Evolutionary conservation across 2,888 invertebrate species (phyloP).

Genomic region (Deladenus siricidicola): DNA sequence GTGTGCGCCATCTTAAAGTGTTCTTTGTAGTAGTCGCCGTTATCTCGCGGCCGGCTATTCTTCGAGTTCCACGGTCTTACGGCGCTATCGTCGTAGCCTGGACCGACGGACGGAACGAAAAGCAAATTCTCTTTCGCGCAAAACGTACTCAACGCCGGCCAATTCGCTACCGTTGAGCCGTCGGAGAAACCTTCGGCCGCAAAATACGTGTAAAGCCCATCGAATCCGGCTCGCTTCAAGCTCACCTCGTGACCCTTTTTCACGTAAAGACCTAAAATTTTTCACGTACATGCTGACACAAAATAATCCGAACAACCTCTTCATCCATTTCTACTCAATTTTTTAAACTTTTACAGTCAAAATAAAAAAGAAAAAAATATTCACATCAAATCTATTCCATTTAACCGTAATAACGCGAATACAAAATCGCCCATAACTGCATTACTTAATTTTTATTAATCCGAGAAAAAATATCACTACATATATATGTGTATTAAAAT

Average conservation of each 20-base stretch:
- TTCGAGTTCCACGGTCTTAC: constrained; percentile 62
- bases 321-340: too few relatives aligned
- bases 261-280: constrained; percentile 61
- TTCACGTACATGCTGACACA: too few relatives aligned
- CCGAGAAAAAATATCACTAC: background rate
- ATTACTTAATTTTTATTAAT: too few relatives aligned
- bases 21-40: constrained; percentile 63
- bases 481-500: too few relatives aligned
- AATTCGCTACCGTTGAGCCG: constrained; percentile 59
- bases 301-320: too few relatives aligned
- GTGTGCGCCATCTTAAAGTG: constrained; percentile 34
- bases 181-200: constrained; percentile 64
- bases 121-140: constrained; percentile 59
- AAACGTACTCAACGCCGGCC: constrained; percentile 25
- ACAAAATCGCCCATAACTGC: too few relatives aligned
- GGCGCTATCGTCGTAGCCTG: constrained; percentile 65
- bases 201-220: constrained; percentile 65
- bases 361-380: too few relatives aligned
- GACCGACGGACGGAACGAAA: constrained; percentile 67
- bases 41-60: constrained; percentile 59
- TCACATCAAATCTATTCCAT: too few relatives aligned
- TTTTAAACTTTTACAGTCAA: too few relatives aligned
- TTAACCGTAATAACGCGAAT: too few relatives aligned
- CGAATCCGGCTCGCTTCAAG: constrained; percentile 55
- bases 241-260: constrained; percentile 58